These are phyloP conservation scores for Umimayanthus kanabou DNA, from an alignment of 92 coral and sea anemone species.

Conservation along the genomic window DNA sequence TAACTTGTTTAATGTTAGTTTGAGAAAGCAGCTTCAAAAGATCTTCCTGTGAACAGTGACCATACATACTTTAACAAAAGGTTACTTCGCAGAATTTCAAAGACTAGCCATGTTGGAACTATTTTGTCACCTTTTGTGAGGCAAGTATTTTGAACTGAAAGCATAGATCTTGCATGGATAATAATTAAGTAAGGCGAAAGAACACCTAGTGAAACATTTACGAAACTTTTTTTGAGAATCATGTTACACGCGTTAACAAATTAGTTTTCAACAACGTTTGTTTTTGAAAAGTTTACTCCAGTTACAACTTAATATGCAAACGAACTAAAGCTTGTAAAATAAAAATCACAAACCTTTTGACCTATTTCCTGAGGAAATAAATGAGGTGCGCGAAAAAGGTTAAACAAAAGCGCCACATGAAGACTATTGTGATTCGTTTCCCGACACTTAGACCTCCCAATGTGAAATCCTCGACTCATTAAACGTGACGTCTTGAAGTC, in stretches of 20 bases:
- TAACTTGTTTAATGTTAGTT: no score
- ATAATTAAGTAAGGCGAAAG: no score
- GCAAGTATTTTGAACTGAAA: background rate
- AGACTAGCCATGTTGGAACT: background rate
- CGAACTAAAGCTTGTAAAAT: background rate
- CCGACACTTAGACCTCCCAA: conserved; percentile 21
- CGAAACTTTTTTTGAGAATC: background rate
- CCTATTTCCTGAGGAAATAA: background rate
- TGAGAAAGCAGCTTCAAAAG: background rate
- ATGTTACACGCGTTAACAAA: background rate
- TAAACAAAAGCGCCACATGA: conserved; percentile 33
- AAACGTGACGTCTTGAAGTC: background rate
- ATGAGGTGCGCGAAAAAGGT: conserved; percentile 1
- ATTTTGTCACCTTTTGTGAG: background rate
- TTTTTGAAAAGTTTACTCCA: background rate
- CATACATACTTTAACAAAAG: background rate
- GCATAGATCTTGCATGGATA: background rate
- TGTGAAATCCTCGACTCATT: conserved; percentile 15
- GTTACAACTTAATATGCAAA: background rate
- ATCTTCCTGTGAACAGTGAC: background rate
- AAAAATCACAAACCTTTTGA: background rate
- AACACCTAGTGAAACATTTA: no score
- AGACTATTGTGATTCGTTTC: background rate
- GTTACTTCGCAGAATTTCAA: background rate
- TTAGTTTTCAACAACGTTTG: no score